These are phyloP conservation scores for Micropoecilia bifurca DNA, from an alignment of 2,797 vertebrate species.

Conservation along the genomic window DNA sequence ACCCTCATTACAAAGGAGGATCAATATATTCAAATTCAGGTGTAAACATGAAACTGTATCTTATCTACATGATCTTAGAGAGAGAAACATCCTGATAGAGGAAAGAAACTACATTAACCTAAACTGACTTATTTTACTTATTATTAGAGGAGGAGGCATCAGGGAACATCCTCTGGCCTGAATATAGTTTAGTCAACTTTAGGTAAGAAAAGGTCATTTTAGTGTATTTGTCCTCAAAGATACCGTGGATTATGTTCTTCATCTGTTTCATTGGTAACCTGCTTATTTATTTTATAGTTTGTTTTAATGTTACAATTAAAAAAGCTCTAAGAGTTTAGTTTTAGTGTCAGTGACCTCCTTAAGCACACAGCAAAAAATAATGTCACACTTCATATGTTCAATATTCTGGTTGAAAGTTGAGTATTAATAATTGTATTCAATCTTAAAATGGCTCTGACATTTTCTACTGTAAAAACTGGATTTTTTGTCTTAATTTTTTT, in stretches of 20 bases:
- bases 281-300: background rate
- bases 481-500: too few relatives aligned
- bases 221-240: conserved; percentile 9
- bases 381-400: too few relatives aligned
- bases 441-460: too few relatives aligned
- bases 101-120: background rate
- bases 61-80: background rate
- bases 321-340: background rate
- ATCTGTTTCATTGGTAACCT: conserved; percentile 29
- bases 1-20: background rate
- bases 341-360: background rate
- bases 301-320: background rate
- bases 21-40: too few relatives aligned
- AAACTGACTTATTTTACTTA: background rate
- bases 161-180: background rate
- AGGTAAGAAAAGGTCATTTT: too few relatives aligned
- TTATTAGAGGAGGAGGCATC: too few relatives aligned
- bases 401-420: too few relatives aligned
- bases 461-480: too few relatives aligned
- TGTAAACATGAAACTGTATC: background rate
- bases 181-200: too few relatives aligned
- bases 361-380: background rate
- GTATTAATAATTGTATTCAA: too few relatives aligned
- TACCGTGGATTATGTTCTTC: conserved; percentile 25
- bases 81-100: background rate